Evolutionary conservation across 2,888 invertebrate genomes (phyloP).

Genomic region (Lasioglossum leucozonium): DNA sequence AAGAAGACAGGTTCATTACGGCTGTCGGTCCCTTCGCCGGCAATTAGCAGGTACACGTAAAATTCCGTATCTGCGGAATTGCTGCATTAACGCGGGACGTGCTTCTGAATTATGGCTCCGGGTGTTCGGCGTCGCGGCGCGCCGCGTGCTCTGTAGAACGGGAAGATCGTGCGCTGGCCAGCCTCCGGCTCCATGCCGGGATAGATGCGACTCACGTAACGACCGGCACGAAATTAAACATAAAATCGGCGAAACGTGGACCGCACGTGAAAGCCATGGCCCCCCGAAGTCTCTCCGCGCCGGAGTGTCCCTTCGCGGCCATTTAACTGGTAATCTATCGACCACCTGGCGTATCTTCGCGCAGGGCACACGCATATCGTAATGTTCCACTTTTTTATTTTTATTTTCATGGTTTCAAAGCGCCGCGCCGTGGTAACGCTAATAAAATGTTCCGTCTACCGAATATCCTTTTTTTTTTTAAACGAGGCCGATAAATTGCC

Average conservation of each 20-base stretch:
- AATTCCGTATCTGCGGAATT: slow-evolving; percentile 71
- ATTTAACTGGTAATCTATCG: slow-evolving; percentile 23
- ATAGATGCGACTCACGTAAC: slow-evolving; percentile 63
- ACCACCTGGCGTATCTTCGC: slow-evolving; percentile 1
- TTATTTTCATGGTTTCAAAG: background rate
- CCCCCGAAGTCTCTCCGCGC: background rate
- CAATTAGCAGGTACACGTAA: slow-evolving; percentile 67
- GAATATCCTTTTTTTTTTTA: background rate
- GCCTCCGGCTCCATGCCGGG: background rate
- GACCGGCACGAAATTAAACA: slow-evolving; percentile 64
- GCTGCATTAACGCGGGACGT: slow-evolving; percentile 70
- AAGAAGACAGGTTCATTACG: slow-evolving; percentile 27
- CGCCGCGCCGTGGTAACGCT: background rate
- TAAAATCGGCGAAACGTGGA: slow-evolving; percentile 63
- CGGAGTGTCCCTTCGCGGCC: slow-evolving; percentile 21
- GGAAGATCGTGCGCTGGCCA: slow-evolving; percentile 30
- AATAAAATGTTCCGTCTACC: background rate
- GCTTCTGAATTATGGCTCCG: slow-evolving; percentile 63
- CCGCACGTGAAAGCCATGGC: slow-evolving; percentile 35
- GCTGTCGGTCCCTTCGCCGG: slow-evolving; percentile 16
- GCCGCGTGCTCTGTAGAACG: slow-evolving; percentile 12
- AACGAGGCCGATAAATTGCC: background rate
- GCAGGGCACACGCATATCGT: background rate
- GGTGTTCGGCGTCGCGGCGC: slow-evolving; percentile 24
- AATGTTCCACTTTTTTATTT: background rate